Base-by-base conservation (phyloP, 2,113 vertebrate genomes). In the Desmodus rotundus region DNA sequence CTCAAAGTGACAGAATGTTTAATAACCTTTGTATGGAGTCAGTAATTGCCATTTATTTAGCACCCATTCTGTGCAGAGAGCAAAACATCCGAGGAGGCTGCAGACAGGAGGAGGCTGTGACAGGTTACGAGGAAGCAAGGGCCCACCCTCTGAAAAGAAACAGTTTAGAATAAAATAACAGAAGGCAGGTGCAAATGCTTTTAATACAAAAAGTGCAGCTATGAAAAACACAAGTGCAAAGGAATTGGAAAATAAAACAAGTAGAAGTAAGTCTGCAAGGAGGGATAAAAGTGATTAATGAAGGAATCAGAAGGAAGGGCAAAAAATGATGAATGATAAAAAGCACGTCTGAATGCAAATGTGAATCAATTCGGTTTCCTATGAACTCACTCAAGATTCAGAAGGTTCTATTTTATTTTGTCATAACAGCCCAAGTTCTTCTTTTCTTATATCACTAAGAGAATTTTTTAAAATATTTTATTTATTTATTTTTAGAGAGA, bases 311-410 rank as follows among this genome's bases (percentile, higher is more conserved):
- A 91, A 88, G 11, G 7, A 89, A n/a, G 58, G 26, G 67, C 54
- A 14, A 85, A 45, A 45, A n/a, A n/a, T n/a, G n/a, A 45, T 36
- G 54, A 91, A 65, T 74, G 70, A 85, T 65, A 81, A 89, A 89
- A 88, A 93, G 28, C 80, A 87, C 38, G 19, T 91, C 67, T 83
- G 63, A 77, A 94, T 70, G 87, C 72, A 91, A 97, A 87, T 65
- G 70, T 84, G 56, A 87, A 87, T 78, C 70, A 82, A n/a, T n/a
- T n/a, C n/a, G n/a, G n/a, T 84, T 89, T 86, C 83, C 87, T 91
- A 93, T 43, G 43, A 89, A 94, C 31, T 89, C 63, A 89, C 63
- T 95, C 82, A 86, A 80, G 84, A 95, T 65, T 68, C 93, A 89
- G 31, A 88, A 95, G 73, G 70, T 73, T 95, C 74, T 82, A 74